Conservation (phyloP, 2,797 vertebrate species). For the Strix occidentalis region DNA sequence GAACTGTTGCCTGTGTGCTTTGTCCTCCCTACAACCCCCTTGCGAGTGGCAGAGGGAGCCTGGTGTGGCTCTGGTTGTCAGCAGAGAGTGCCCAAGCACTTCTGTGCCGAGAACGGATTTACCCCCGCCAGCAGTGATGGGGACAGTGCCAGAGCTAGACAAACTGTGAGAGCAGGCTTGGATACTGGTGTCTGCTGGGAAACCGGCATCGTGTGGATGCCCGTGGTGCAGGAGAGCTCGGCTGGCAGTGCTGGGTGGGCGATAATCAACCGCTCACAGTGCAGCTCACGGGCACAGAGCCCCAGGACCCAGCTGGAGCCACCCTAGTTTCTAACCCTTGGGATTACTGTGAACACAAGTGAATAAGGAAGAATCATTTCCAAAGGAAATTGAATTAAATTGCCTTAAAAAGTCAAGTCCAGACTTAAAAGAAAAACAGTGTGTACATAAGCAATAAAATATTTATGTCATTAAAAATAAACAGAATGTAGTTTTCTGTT, state of each 20-base stretch:
- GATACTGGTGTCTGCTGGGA: fast-evolving
- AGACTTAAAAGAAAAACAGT: not conserved
- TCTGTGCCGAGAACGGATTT: not conserved
- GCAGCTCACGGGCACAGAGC: not conserved
- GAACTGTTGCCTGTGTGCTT: not conserved
- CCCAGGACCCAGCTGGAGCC: not conserved
- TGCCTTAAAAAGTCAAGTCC: not conserved
- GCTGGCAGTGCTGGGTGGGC: not conserved
- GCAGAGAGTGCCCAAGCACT: not conserved
- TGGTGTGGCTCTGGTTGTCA: not conserved
- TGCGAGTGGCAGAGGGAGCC: not conserved
- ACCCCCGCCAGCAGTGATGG: fast-evolving
- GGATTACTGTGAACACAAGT: not conserved
- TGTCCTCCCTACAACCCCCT: not conserved
- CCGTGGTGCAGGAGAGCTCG: not conserved
- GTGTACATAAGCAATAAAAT: not conserved
- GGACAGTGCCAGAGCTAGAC: not conserved
- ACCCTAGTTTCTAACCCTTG: too few relatives aligned
- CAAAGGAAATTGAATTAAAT: not conserved
- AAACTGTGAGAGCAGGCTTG: not conserved
- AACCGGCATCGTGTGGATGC: not conserved
- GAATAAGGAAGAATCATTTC: not conserved
- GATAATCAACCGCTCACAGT: fast-evolving
- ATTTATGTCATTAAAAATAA: not conserved
- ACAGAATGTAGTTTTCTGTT: not conserved